Percentiles rank a stretch among this genome's conserved stretches.
Evolutionary conservation across 1,140 invertebrate genomes (phyloP).

Genomic region (Polypedilum vanderplanki): DNA sequence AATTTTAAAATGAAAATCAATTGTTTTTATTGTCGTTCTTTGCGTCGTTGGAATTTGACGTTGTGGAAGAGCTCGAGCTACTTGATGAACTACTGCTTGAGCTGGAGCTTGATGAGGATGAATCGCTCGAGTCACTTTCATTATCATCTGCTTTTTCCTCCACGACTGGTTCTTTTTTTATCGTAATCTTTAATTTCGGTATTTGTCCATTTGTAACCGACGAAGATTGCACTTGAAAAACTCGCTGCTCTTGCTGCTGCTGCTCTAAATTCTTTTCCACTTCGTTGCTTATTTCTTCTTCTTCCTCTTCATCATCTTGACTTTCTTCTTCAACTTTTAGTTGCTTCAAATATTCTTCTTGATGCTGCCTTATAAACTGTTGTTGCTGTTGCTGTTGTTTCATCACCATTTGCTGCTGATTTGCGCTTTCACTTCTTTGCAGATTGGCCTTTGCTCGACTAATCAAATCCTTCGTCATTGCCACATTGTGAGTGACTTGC

Average conservation of each 20-base stretch:
- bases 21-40: constrained; percentile 15
- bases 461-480: constrained; percentile 16
- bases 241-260: not conserved
- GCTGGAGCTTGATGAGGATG: not conserved
- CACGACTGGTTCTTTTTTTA: not conserved
- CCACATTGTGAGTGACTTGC: not conserved
- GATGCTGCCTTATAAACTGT: not conserved
- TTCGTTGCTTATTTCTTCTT: not conserved
- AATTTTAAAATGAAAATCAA: not conserved
- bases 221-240: constrained; percentile 6
- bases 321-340: not conserved
- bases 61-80: constrained; percentile 17
- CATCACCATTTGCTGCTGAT: not conserved
- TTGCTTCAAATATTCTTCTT: not conserved
- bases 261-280: not conserved
- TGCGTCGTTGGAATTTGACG: not conserved
- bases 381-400: not conserved
- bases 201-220: not conserved
- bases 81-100: not conserved
- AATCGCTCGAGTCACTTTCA: constrained; percentile 3
- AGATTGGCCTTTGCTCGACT: not conserved
- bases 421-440: not conserved
- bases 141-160: not conserved
- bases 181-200: not conserved
- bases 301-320: not conserved